Percentiles rank a stretch among this genome's conserved stretches.
Evolutionary conservation across 2,888 invertebrate genomes (phyloP).

Genomic region (Gryllus longicercus): DNA sequence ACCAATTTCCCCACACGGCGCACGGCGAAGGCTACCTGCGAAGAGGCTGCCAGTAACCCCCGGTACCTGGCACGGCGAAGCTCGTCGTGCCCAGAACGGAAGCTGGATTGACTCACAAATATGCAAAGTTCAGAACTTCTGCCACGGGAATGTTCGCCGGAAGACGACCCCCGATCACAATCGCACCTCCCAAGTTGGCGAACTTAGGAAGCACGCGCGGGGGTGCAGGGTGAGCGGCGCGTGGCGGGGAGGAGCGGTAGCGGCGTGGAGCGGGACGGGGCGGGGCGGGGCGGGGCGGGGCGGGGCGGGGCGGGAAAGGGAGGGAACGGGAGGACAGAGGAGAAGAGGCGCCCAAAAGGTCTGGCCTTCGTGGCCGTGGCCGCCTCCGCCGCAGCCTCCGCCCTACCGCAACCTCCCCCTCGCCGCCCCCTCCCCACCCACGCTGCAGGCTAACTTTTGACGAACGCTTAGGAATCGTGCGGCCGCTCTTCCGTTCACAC

Average conservation of each 20-base stretch:
- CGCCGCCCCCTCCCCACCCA: not conserved
- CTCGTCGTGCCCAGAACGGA: not conserved
- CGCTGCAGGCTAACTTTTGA: not conserved
- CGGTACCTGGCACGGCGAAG: not conserved
- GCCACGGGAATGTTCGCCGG: not conserved
- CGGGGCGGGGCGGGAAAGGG: not conserved
- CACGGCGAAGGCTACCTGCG: not conserved
- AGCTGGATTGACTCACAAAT: constrained; percentile 17
- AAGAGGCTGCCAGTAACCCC: not conserved
- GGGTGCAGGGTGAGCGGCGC: not conserved
- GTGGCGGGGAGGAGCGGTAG: not conserved
- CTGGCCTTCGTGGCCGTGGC: not conserved
- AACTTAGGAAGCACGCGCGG: not conserved
- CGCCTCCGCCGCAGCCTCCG: not conserved
- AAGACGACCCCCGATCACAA: constrained; percentile 11
- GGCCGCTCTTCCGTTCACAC: no score
- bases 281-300: not conserved
- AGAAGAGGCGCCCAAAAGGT: not conserved
- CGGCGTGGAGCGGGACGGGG: not conserved
- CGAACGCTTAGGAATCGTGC: not conserved
- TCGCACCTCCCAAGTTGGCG: not conserved
- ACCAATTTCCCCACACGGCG: no score
- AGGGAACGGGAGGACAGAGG: not conserved
- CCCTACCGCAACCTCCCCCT: not conserved
- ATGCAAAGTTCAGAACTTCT: constrained; percentile 2